Evolutionary conservation across 2,113 vertebrate genomes (phyloP).

Genomic region (Hirundichthys speculiger): DNA sequence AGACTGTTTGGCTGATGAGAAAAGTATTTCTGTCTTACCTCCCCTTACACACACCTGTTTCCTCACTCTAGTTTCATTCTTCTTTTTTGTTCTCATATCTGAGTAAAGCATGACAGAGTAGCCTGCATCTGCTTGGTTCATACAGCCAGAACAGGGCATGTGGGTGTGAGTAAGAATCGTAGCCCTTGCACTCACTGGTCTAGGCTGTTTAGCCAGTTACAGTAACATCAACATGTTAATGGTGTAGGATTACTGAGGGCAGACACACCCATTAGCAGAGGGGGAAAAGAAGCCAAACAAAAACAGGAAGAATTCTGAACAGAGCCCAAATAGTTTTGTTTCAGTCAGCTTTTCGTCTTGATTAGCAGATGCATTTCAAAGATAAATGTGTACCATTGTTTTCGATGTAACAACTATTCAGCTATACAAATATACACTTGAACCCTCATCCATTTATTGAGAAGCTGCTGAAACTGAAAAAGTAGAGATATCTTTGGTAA

Average conservation of each 20-base stretch:
- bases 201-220: slow-evolving; percentile 89
- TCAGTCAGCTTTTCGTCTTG: slow-evolving; percentile 18
- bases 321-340: slow-evolving; percentile 13
- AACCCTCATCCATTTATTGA: neutral
- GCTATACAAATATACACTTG: slow-evolving; percentile 7
- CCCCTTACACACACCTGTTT: slow-evolving; percentile 33
- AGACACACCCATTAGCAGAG: slow-evolving; percentile 82
- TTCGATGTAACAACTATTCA: neutral
- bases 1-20: slow-evolving; percentile 5
- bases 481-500: neutral
- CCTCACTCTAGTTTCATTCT: slow-evolving; percentile 7
- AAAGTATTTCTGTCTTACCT: slow-evolving; percentile 6
- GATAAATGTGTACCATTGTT: neutral
- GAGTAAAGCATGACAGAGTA: slow-evolving; percentile 15
- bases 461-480: neutral
- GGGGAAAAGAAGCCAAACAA: slow-evolving; percentile 57
- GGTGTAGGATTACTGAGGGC: slow-evolving; percentile 87
- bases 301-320: slow-evolving; percentile 62
- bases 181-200: slow-evolving; percentile 71
- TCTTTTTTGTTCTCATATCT: neutral
- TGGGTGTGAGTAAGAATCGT: slow-evolving; percentile 52
- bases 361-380: slow-evolving; percentile 19
- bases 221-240: slow-evolving; percentile 80
- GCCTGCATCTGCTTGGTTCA: slow-evolving; percentile 41
- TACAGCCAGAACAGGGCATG: slow-evolving; percentile 51